Base-by-base conservation (phyloP, 2,113 vertebrate genomes). In the Sylvilagus bachmani region DNA sequence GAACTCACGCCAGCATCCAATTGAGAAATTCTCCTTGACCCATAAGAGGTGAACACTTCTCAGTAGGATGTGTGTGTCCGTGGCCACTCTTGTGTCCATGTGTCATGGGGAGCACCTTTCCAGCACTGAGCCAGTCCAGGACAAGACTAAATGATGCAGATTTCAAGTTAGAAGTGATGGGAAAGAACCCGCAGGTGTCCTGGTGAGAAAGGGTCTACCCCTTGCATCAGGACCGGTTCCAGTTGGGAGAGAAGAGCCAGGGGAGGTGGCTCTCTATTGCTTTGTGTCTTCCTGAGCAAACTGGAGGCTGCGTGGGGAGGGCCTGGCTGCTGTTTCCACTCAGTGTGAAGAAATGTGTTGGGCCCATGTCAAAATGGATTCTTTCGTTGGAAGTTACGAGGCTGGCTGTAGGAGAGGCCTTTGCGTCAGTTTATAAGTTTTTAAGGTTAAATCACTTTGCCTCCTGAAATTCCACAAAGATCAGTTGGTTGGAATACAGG, bases 401-500 rank as follows among this genome's bases (percentile, higher is more conserved):
- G 4, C 5, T 25, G 36, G 19, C 21, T 81, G 9, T 74, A 2
- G 12, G 16, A 1, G 17, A 38, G 66, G 17, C 62, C 53, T 58
- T 64, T 29, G 55, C 81, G 31, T 38, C 36, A 31, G 78, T 78
- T 55, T 44, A 10, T 49, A 82, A 66, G 44, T 80, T 64, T 71
- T 44, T 61, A 82, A 89, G n/a, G 58, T 29, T 49, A 96, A 89
- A 58, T 7, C 6, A 25, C 49, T 74, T 83, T 86, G 36, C 19
- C 27, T 88, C n/a, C 38, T 58, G 55, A 97, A 81, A 79, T 89
- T 74, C 31, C 24, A 22, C 66, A 81, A 77, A 75, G 74, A 67
- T 71, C 33, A n/a, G 7, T 21, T 92, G 73, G 8, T 29, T 87
- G 62, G 78, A 85, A 73, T 73, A 83, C 36, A 91, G 51, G 71